Evolutionary conservation across 2,113 vertebrate genomes (phyloP).

Genomic region (Gymnobelideus leadbeateri): DNA sequence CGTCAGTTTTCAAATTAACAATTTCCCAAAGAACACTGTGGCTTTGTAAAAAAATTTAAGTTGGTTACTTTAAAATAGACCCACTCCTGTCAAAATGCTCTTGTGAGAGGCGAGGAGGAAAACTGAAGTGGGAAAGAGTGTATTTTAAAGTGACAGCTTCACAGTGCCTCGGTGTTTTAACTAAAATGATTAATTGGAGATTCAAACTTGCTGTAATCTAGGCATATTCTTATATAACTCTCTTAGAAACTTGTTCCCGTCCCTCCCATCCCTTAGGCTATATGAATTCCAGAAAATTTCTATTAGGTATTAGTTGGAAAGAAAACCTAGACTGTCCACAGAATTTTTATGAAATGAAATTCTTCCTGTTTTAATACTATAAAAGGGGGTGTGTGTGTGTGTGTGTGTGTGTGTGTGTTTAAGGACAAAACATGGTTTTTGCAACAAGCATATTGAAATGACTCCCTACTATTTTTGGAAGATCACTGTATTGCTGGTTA

Average conservation of each 20-base stretch:
- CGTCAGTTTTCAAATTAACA: slow-evolving; percentile 55
- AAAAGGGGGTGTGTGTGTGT: background rate
- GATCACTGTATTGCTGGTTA: background rate
- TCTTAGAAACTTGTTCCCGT: slow-evolving; percentile 34
- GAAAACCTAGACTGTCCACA: background rate
- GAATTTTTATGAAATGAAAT: slow-evolving; percentile 6
- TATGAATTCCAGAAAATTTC: slow-evolving; percentile 1
- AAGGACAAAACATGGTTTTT: background rate
- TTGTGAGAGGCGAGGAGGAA: background rate
- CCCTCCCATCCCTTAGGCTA: slow-evolving; percentile 28
- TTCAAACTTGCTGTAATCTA: slow-evolving; percentile 9
- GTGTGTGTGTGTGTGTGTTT: background rate
- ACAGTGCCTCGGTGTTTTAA: slow-evolving; percentile 31
- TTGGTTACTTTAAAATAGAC: slow-evolving; percentile 62
- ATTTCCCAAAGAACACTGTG: slow-evolving; percentile 47
- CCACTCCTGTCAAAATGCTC: slow-evolving; percentile 41
- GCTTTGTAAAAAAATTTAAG: slow-evolving; percentile 52
- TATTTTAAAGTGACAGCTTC: slow-evolving; percentile 47
- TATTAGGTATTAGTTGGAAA: background rate
- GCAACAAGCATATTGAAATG: background rate
- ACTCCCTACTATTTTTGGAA: background rate
- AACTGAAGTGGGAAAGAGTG: slow-evolving; percentile 10
- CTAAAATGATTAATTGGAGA: slow-evolving; percentile 64
- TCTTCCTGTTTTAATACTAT: background rate
- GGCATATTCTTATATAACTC: slow-evolving; percentile 52